Base-by-base conservation (phyloP, 2,888 invertebrate species). In the Cerceris rybyensis region DNA sequence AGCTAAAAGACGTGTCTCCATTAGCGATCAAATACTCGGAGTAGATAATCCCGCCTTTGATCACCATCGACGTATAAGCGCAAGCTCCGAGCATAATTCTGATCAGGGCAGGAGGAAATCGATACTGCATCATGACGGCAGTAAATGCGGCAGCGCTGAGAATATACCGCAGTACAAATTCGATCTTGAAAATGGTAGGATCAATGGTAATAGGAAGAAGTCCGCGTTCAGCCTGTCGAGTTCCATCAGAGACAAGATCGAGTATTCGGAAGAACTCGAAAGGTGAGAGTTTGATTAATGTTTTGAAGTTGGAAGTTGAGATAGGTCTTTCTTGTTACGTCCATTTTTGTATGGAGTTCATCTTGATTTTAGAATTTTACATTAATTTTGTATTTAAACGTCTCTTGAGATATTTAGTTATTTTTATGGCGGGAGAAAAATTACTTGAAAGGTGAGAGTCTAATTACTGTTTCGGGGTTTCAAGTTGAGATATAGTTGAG, bases 191-290 rank as follows among this genome's bases (percentile, higher is more conserved):
- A 91, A 91, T 74, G 90, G 90, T 50, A 80, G 88, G 77, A 85
- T 88, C 75, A 88, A 88, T 57, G 87, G 87, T 55, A 85, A 66
- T 67, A 63, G 92, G 65, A 92, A 92, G 80, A 91, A 90, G 76
- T 92, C 92, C 39, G 90, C 91, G 14, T 88, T 90, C 78, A 92
- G 92, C 70, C 82, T 92, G 65, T 89, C 91, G 58, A 92, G 92
- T 77, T 92, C 92, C 49, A 91, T 92, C 77, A 88, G 91, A 79
- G 92, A 92, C 72, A 92, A 92, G 82, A 90, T 92, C 83, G 92
- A 92, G 75, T 92, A 92, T 81, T 90, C 92, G 43, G 91, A 92
- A 66, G 90, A 92, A 61, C 82, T 92, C 42, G 90, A 92, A 81
- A 86, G 85, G 85, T 85, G 80, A 86, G 85, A n/a, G 16, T 52